A percentile compares a stretch with the other conserved stretches of the same genome.
These are phyloP conservation scores for Atherix ibis DNA, from an alignment of 2,888 invertebrate species.

Conservation along the genomic window DNA sequence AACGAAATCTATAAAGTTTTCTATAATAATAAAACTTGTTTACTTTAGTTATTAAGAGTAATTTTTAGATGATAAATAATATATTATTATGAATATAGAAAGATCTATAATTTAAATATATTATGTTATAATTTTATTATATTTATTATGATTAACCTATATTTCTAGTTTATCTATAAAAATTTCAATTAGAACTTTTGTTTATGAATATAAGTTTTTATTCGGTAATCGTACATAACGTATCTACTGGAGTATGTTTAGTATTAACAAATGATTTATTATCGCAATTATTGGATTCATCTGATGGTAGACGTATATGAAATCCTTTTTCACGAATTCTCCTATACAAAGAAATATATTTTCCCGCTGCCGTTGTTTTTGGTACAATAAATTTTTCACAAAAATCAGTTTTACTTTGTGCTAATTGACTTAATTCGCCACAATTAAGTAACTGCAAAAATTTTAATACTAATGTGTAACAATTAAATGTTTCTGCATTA, in stretches of 20 bases:
- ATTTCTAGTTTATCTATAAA: background rate
- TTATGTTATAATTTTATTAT: no score
- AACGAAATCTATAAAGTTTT: no score
- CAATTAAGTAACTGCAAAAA: conserved; percentile 60
- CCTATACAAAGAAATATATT: conserved; percentile 69
- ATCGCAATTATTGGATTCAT: background rate
- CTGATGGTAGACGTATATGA: conserved; percentile 41
- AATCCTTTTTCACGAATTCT: conserved; percentile 42
- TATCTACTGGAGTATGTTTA: background rate
- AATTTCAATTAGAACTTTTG: background rate
- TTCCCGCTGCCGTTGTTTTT: conserved; percentile 63
- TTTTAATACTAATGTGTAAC: conserved; percentile 71
- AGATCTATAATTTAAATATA: no score
- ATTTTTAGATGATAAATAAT: no score
- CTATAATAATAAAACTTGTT: no score
- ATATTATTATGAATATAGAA: no score
- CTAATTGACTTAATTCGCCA: conserved; percentile 51
- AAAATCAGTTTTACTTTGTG: conserved; percentile 46
- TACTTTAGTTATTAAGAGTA: no score
- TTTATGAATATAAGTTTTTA: background rate
- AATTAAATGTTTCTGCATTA: conserved; percentile 62
- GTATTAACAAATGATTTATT: background rate
- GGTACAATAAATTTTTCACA: conserved; percentile 72
- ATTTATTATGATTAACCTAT: no score
- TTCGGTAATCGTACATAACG: background rate